These are phyloP conservation scores for Atrichornis clamosus DNA, from an alignment of 2,113 vertebrate species.

Conservation along the genomic window DNA sequence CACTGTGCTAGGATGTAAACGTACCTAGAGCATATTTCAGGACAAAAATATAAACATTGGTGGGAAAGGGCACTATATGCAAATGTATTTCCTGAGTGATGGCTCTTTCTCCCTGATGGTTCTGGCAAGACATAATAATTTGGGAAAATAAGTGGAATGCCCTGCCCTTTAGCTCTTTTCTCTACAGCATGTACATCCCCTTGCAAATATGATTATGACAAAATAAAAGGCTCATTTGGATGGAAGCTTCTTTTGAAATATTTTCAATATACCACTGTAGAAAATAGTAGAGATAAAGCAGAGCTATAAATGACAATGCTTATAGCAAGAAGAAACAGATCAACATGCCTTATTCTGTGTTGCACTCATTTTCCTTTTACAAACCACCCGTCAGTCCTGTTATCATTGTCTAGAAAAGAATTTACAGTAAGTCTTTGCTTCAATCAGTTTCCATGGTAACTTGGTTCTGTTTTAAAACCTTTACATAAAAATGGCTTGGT, in stretches of 20 bases:
- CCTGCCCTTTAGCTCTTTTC: not conserved
- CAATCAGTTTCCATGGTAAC: conserved; percentile 59
- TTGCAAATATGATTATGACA: not conserved
- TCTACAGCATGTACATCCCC: not conserved
- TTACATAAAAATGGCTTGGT: conserved; percentile 21
- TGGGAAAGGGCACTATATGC: conserved; percentile 34
- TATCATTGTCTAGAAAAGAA: conserved; percentile 30
- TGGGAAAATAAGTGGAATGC: not conserved
- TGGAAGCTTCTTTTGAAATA: not conserved
- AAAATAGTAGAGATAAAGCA: conserved; percentile 7
- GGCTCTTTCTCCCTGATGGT: not conserved
- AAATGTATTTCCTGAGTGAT: conserved; percentile 8
- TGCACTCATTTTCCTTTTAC: conserved; percentile 19
- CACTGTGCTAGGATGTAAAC: not conserved
- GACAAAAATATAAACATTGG: not conserved
- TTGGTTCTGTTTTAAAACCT: conserved; percentile 31
- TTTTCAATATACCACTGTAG: not conserved
- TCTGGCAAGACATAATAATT: conserved; percentile 32
- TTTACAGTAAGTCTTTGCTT: conserved; percentile 35
- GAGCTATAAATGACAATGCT: not conserved
- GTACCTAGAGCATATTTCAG: not conserved
- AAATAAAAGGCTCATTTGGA: not conserved
- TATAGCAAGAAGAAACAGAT: not conserved
- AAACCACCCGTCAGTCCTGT: conserved; percentile 35
- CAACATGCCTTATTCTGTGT: not conserved